phyloP scores from a whole-genome alignment of 2,113 vertebrate genomes.

The Erinaceus europaeus region DNA sequence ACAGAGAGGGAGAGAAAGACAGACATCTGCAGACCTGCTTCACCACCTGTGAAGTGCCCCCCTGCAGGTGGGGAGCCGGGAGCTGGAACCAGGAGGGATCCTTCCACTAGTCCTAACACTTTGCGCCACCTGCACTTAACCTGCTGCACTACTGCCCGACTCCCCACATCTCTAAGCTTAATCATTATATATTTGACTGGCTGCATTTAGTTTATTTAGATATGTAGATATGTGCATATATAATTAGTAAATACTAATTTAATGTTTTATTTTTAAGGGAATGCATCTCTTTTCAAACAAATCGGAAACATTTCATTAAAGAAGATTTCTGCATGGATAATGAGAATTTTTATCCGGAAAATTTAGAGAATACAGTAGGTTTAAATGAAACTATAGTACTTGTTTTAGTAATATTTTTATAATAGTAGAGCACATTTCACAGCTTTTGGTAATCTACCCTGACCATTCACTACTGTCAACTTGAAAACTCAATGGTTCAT shows the following conservation, averaged over 20 bases:
- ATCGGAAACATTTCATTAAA: slow-evolving; percentile 33
- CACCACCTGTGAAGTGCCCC: too few relatives aligned
- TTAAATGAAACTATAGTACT: slow-evolving; percentile 46
- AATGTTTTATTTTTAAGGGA: slow-evolving; percentile 74
- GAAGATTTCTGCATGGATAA: slow-evolving; percentile 55
- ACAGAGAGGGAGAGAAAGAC: too few relatives aligned
- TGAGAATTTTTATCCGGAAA: slow-evolving; percentile 70
- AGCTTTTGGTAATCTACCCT: slow-evolving; percentile 7
- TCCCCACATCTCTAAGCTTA: slow-evolving; percentile 15
- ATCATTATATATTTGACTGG: neutral
- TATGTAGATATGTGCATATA: too few relatives aligned
- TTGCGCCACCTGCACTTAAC: too few relatives aligned
- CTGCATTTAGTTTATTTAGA: slow-evolving; percentile 20
- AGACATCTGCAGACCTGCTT: too few relatives aligned
- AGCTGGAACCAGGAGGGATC: too few relatives aligned
- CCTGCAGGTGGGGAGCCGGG: too few relatives aligned
- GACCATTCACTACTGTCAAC: neutral
- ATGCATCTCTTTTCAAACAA: slow-evolving; percentile 70
- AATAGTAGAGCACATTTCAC: slow-evolving; percentile 27
- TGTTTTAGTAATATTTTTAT: slow-evolving; percentile 46
- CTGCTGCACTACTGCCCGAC: too few relatives aligned
- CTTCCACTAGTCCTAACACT: too few relatives aligned
- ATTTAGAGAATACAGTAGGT: slow-evolving; percentile 54
- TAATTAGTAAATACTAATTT: slow-evolving; percentile 41
- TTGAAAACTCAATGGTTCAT: neutral